Conservation (phyloP, 2,888 invertebrate genomes). For the Abscondita cerata region DNA sequence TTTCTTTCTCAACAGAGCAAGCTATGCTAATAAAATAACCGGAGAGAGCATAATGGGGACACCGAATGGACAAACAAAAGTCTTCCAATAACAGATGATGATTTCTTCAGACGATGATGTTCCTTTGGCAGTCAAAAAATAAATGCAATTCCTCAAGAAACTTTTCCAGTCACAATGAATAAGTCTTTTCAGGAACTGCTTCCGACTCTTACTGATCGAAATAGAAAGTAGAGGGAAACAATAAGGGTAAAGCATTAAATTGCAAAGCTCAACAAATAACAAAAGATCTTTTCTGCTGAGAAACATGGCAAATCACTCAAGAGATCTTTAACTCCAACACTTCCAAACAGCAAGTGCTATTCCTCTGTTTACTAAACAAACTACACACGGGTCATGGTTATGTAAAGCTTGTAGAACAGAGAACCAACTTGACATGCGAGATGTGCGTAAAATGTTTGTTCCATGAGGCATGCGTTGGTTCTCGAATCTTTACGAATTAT, state of each 20-base stretch:
- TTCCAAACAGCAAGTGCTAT: not conserved
- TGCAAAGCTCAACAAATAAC: too few relatives aligned
- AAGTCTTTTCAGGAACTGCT: not conserved
- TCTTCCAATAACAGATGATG: too few relatives aligned
- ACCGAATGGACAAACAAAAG: not conserved
- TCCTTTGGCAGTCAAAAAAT: not conserved
- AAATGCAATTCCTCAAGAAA: not conserved
- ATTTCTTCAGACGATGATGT: too few relatives aligned
- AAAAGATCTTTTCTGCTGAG: too few relatives aligned
- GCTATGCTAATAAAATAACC: too few relatives aligned
- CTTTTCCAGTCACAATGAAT: not conserved
- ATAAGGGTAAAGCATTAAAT: too few relatives aligned
- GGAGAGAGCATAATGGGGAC: too few relatives aligned
- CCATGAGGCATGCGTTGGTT: not conserved
- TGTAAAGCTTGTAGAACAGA: not conserved
- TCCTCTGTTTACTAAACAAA: not conserved
- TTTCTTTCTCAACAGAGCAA: too few relatives aligned
- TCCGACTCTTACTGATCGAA: not conserved
- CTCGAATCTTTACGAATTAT: not conserved
- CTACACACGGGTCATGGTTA: not conserved
- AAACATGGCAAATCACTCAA: not conserved
- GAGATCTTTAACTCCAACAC: not conserved
- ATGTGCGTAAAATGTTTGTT: not conserved
- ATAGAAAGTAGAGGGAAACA: too few relatives aligned
- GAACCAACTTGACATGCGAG: not conserved